These are phyloP conservation scores for Nomada flava DNA, from an alignment of 2,888 invertebrate genomes.

Conservation along the genomic window DNA sequence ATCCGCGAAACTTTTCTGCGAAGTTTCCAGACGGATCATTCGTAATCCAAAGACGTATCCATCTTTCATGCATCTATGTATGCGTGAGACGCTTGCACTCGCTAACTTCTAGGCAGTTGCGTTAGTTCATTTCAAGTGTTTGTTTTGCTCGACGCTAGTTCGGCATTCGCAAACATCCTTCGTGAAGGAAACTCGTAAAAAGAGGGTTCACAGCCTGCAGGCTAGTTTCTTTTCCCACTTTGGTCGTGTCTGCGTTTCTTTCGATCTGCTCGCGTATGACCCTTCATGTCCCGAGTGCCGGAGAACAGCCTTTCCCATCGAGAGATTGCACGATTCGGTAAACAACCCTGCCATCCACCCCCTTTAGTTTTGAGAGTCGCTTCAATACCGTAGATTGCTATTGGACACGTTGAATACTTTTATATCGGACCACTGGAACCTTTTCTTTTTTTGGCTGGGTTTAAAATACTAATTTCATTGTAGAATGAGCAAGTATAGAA, in stretches of 20 bases:
- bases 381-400: neutral
- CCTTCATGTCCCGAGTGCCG: neutral
- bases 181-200: conserved; percentile 49
- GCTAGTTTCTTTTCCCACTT: conserved; percentile 30
- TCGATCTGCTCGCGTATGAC: conserved; percentile 18
- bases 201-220: conserved; percentile 37
- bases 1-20: conserved; percentile 32
- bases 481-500: too few relatives aligned
- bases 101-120: conserved; percentile 42
- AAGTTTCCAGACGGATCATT: conserved; percentile 52
- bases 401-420: neutral
- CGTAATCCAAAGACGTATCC: conserved; percentile 50
- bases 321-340: conserved; percentile 7
- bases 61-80: conserved; percentile 34
- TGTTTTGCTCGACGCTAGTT: conserved; percentile 63
- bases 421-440: neutral
- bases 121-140: conserved; percentile 66
- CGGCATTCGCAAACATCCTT: conserved; percentile 58
- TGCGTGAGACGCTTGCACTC: conserved; percentile 44
- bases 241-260: conserved; percentile 17
- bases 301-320: conserved; percentile 12
- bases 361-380: neutral
- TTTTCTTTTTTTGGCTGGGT: too few relatives aligned
- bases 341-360: neutral
- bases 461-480: too few relatives aligned